phyloP scores from a whole-genome alignment of 2,113 vertebrate genomes.

The Tor tambroides region DNA sequence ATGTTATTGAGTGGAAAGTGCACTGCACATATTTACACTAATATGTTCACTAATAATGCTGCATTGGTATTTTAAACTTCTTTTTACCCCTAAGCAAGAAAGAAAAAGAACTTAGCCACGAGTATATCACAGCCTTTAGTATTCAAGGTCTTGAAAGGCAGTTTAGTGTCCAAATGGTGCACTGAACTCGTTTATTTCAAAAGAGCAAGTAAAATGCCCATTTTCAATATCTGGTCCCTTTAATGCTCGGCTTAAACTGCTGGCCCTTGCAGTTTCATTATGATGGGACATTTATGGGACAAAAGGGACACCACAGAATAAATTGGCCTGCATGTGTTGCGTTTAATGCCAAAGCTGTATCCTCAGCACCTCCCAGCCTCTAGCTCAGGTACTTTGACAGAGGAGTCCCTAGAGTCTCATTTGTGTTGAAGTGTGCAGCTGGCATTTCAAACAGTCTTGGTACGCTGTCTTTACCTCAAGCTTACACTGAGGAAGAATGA shows the following conservation, averaged over 20 bases:
- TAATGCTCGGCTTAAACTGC: neutral
- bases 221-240: neutral
- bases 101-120: neutral
- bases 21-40: neutral
- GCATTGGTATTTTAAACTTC: neutral
- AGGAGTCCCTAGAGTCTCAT: constrained; percentile 18
- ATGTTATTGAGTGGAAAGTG: neutral
- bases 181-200: neutral
- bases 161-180: neutral
- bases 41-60: neutral
- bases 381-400: constrained; percentile 12
- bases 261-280: constrained; percentile 29
- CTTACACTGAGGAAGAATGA: neutral
- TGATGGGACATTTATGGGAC: constrained; percentile 3
- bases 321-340: neutral
- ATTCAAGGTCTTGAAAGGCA: neutral
- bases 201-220: neutral
- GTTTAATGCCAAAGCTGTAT: neutral
- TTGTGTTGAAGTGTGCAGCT: constrained; percentile 30
- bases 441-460: constrained; percentile 24
- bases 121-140: neutral
- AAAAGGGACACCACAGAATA: constrained; percentile 15
- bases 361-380: neutral
- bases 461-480: constrained; percentile 1
- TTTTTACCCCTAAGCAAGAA: neutral